Evolutionary conservation across 2,888 invertebrate species (phyloP).

Genomic region (Drosophila lutescens): DNA sequence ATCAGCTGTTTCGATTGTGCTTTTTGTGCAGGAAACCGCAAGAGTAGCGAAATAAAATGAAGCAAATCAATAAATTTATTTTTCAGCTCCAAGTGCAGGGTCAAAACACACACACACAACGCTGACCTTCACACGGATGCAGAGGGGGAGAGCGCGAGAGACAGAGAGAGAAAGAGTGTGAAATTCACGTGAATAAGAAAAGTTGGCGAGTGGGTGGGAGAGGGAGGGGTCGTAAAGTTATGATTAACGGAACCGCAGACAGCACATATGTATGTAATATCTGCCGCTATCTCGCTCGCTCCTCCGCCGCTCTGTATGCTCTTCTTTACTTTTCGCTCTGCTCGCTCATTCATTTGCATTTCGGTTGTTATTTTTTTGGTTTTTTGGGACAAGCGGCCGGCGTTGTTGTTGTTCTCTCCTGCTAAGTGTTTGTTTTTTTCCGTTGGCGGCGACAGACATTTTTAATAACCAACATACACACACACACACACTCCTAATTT

Average conservation of each 20-base stretch:
- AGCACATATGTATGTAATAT: background rate
- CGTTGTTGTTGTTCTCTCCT: slow-evolving; percentile 18
- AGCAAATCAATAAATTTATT: slow-evolving; percentile 69
- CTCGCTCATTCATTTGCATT: slow-evolving; percentile 25
- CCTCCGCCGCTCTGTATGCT: background rate
- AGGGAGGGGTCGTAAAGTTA: slow-evolving; percentile 19
- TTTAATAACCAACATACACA: slow-evolving; percentile 57
- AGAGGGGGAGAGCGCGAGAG: slow-evolving; percentile 1
- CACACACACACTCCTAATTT: slow-evolving; percentile 12
- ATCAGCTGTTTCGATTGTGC: slow-evolving; percentile 22
- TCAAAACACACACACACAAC: slow-evolving; percentile 29
- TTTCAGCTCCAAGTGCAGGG: slow-evolving; percentile 51
- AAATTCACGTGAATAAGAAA: slow-evolving; percentile 22
- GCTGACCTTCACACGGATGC: slow-evolving; percentile 27
- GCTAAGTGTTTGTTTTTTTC: slow-evolving; percentile 40
- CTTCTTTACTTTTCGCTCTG: slow-evolving; percentile 2
- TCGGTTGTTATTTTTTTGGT: slow-evolving; percentile 5
- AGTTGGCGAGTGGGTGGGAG: background rate
- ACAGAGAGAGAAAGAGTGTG: slow-evolving; percentile 14
- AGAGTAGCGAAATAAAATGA: slow-evolving; percentile 21
- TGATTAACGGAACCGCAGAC: slow-evolving; percentile 14
- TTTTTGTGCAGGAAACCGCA: slow-evolving; percentile 23
- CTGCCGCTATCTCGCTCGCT: slow-evolving; percentile 3
- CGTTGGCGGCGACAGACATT: slow-evolving; percentile 59
- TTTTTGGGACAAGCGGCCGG: slow-evolving; percentile 30